A percentile compares a stretch with the other conserved stretches of the same genome.
Conservation (phyloP, 1,140 invertebrate species). For the Eubasilissa regina region DNA sequence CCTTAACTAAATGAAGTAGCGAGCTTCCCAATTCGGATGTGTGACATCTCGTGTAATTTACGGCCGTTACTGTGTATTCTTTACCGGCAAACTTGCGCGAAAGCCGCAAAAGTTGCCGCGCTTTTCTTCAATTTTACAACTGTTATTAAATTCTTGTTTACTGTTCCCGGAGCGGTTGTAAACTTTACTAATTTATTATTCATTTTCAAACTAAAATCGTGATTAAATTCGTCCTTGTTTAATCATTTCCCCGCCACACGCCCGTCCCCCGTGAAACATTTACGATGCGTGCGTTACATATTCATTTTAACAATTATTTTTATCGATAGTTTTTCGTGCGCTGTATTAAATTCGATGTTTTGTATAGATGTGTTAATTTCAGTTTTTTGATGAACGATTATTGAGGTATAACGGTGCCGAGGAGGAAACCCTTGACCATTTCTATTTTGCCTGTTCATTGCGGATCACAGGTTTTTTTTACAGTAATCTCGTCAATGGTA, state of each 20-base stretch:
- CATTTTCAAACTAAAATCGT: conserved; percentile 33
- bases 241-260: not conserved
- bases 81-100: not conserved
- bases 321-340: no score
- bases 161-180: conserved; percentile 24
- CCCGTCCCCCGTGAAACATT: conserved; percentile 4
- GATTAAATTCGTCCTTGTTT: conserved; percentile 30
- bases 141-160: conserved; percentile 22
- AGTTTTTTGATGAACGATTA: no score
- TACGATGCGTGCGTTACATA: not conserved
- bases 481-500: no score
- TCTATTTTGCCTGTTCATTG: no score
- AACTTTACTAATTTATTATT: conserved; percentile 37
- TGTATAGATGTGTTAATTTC: no score
- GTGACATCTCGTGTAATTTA: not conserved
- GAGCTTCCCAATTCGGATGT: not conserved
- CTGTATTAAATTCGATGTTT: no score
- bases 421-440: no score
- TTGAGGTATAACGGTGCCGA: no score
- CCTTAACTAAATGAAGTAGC: not conserved
- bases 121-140: conserved; percentile 23
- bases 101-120: conserved; percentile 10
- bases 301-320: no score
- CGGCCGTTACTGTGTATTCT: not conserved
- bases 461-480: no score